These are phyloP conservation scores for Alloplasta piceator DNA, from an alignment of 2,888 invertebrate species.

Conservation along the genomic window DNA sequence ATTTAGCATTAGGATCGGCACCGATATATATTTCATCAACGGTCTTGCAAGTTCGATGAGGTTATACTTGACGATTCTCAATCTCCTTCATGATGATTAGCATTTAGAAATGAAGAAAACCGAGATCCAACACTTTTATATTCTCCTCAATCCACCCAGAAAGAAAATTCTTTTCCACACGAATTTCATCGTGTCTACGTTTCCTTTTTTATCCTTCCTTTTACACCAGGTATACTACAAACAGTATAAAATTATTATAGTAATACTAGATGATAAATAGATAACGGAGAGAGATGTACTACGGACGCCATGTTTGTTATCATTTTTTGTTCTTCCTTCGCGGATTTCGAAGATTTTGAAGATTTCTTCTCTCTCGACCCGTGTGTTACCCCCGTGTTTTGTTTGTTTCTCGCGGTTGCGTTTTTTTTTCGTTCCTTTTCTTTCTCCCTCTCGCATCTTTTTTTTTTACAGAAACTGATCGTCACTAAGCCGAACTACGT, in stretches of 20 bases:
- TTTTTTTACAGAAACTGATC: conserved; percentile 79
- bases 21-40: no score
- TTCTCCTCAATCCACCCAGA: background rate
- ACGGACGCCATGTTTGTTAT: conserved; percentile 36
- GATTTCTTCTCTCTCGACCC: conserved; percentile 28
- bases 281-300: conserved; percentile 21
- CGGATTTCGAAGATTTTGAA: conserved; percentile 44
- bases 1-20: no score
- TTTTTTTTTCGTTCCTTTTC: conserved; percentile 28
- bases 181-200: background rate
- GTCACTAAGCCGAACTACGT: conserved; percentile 82
- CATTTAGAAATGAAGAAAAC: no score
- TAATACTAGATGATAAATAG: conserved; percentile 21
- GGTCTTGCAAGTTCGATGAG: no score
- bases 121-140: no score
- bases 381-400: conserved; percentile 37
- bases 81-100: no score
- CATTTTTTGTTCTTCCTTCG: conserved; percentile 34
- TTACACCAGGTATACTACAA: conserved; percentile 31
- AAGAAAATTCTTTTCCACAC: conserved; percentile 21
- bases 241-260: conserved; percentile 60
- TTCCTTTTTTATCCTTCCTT: conserved; percentile 10
- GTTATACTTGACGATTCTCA: no score
- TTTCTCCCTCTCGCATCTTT: conserved; percentile 34
- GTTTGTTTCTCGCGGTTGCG: conserved; percentile 10